These are phyloP conservation scores for Epizoanthus illoricatus DNA, from an alignment of 92 coral and sea anemone genomes.

Conservation along the genomic window DNA sequence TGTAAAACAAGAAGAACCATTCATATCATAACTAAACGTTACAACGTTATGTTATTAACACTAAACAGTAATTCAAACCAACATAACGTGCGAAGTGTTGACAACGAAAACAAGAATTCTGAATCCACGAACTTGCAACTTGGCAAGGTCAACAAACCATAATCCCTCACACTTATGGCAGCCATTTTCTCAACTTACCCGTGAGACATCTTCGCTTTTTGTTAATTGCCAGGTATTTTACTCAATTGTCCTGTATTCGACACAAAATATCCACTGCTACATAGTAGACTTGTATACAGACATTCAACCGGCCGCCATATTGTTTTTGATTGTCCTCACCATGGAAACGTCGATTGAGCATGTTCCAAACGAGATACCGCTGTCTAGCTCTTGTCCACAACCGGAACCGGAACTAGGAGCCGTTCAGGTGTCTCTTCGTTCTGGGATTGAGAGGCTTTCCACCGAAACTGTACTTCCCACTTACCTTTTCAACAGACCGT, in stretches of 20 bases:
- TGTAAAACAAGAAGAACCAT: no score
- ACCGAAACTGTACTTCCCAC: no score
- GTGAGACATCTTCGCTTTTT: conserved; percentile 14
- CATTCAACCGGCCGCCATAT: conserved; percentile 33
- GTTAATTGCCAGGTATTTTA: neutral
- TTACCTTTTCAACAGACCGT: no score
- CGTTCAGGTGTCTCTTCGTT: no score
- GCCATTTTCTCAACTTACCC: conserved; percentile 6
- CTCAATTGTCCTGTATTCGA: neutral
- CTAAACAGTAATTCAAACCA: no score
- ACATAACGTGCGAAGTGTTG: no score
- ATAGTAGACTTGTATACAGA: neutral
- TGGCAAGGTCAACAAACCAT: neutral
- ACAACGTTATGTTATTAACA: no score
- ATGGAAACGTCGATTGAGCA: conserved; percentile 27
- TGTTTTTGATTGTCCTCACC: conserved; percentile 34
- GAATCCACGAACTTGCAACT: no score
- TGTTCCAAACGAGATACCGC: conserved; percentile 27
- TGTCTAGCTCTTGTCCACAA: neutral
- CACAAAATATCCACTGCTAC: neutral
- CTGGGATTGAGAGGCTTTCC: no score
- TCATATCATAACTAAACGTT: no score
- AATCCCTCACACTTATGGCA: neutral
- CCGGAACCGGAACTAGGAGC: no score
- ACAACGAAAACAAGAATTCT: no score